A percentile compares a stretch with the other conserved stretches of the same genome.
phyloP scores from a whole-genome alignment of 2,888 invertebrate species.

The Erebia palarica region DNA sequence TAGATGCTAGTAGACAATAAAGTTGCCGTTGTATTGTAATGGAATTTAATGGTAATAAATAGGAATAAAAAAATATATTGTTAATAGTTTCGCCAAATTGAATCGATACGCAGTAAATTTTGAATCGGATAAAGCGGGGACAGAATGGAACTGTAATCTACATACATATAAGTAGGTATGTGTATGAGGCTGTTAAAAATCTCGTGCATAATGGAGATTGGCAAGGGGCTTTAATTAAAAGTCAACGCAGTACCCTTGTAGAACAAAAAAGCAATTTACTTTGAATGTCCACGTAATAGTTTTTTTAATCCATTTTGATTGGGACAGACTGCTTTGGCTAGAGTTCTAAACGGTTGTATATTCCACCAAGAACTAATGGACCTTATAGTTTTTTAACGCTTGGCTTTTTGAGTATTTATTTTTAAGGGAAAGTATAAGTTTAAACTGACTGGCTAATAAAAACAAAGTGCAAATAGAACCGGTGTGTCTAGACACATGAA shows the following conservation, averaged over 20 bases:
- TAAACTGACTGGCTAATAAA: too few relatives aligned
- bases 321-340: slow-evolving; percentile 30
- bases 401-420: slow-evolving; percentile 8
- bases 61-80: too few relatives aligned
- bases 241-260: slow-evolving; percentile 63
- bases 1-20: too few relatives aligned
- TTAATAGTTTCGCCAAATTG: slow-evolving; percentile 16
- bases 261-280: slow-evolving; percentile 69
- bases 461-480: too few relatives aligned
- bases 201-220: slow-evolving; percentile 70
- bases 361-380: slow-evolving; percentile 20
- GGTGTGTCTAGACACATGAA: too few relatives aligned
- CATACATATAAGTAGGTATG: slow-evolving; percentile 39
- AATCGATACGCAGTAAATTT: slow-evolving; percentile 21
- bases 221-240: slow-evolving; percentile 78
- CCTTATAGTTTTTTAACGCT: slow-evolving; percentile 19
- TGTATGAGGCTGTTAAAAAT: slow-evolving; percentile 66
- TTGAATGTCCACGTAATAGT: slow-evolving; percentile 58
- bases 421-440: too few relatives aligned
- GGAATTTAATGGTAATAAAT: too few relatives aligned
- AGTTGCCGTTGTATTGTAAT: too few relatives aligned
- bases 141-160: slow-evolving; percentile 8
- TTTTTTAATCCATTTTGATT: slow-evolving; percentile 40
- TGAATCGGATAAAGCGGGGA: slow-evolving; percentile 23
- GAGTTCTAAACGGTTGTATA: slow-evolving; percentile 29